phyloP scores from a whole-genome alignment of 1,140 invertebrate species.

The Anoplophora glabripennis region DNA sequence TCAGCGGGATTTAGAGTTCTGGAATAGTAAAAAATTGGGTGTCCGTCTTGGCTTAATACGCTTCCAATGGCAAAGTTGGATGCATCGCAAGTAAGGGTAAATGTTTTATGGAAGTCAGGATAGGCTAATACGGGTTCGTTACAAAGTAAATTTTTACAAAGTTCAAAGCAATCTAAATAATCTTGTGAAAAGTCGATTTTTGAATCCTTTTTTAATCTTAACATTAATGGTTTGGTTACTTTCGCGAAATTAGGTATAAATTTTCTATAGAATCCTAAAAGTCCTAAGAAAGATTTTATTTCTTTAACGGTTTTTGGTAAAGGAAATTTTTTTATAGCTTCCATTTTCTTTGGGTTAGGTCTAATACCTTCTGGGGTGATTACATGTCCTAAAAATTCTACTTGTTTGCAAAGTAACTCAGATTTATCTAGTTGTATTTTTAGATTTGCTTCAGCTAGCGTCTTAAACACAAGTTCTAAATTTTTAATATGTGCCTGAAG shows the following conservation, averaged over 20 bases:
- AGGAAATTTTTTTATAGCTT: conserved; percentile 33
- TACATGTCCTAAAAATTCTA: conserved; percentile 46
- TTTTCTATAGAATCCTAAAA: conserved; percentile 17
- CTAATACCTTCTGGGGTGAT: conserved; percentile 29
- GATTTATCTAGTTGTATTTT: conserved; percentile 35
- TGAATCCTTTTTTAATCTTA: conserved; percentile 20
- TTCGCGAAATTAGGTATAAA: conserved; percentile 16
- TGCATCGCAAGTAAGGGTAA: conserved; percentile 26
- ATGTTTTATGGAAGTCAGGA: conserved; percentile 33
- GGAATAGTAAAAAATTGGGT: background rate
- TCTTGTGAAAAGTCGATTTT: conserved; percentile 3
- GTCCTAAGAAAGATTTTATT: conserved; percentile 28
- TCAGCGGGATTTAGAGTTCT: background rate
- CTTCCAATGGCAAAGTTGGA: no score
- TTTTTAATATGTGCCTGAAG: conserved; percentile 30
- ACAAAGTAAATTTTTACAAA: conserved; percentile 9
- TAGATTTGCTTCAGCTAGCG: conserved; percentile 18
- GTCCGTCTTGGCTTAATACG: no score
- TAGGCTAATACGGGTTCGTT: conserved; percentile 26
- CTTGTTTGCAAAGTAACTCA: conserved; percentile 34
- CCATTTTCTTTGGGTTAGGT: conserved; percentile 37
- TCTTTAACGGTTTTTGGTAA: conserved; percentile 28
- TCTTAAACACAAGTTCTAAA: conserved; percentile 28
- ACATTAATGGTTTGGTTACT: conserved; percentile 5
- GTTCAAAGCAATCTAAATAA: conserved; percentile 1